Conservation (phyloP, 2,888 invertebrate species). For the Acutogordius australiensis region DNA sequence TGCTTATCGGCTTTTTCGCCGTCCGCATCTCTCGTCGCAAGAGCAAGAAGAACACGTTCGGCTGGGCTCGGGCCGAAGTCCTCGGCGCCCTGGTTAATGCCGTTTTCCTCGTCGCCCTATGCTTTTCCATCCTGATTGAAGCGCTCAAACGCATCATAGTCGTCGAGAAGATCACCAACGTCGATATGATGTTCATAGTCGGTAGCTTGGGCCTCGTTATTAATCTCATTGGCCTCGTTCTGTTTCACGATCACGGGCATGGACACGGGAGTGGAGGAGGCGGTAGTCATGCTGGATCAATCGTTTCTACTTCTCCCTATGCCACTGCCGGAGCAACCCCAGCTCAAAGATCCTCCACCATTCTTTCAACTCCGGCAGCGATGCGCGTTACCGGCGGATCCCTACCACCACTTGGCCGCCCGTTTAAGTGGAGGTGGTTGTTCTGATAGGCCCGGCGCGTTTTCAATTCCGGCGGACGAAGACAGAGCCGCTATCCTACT, state of each 20-base stretch:
- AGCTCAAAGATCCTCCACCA: too few relatives aligned
- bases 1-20: conserved; percentile 27
- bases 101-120: conserved; percentile 79
- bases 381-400: too few relatives aligned
- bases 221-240: conserved; percentile 40
- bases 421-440: too few relatives aligned
- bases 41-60: conserved; percentile 68
- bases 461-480: too few relatives aligned
- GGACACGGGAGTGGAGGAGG: too few relatives aligned
- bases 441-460: too few relatives aligned
- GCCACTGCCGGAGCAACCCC: too few relatives aligned
- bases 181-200: conserved; percentile 50
- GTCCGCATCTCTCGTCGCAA: conserved; percentile 19
- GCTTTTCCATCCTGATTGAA: conserved; percentile 88
- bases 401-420: too few relatives aligned
- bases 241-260: conserved; percentile 16
- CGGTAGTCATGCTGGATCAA: too few relatives aligned
- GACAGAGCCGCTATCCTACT: too few relatives aligned
- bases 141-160: conserved; percentile 47
- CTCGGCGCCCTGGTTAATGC: conserved; percentile 86
- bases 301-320: too few relatives aligned
- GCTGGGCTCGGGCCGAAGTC: conserved; percentile 94
- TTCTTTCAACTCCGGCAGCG: too few relatives aligned
- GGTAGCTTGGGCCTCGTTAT: conserved; percentile 64
- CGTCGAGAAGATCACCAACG: conserved; percentile 46